A percentile compares a stretch with the other conserved stretches of the same genome.
Evolutionary conservation across 2,797 vertebrate species (phyloP).

Genomic region (Clarias fuscus): DNA sequence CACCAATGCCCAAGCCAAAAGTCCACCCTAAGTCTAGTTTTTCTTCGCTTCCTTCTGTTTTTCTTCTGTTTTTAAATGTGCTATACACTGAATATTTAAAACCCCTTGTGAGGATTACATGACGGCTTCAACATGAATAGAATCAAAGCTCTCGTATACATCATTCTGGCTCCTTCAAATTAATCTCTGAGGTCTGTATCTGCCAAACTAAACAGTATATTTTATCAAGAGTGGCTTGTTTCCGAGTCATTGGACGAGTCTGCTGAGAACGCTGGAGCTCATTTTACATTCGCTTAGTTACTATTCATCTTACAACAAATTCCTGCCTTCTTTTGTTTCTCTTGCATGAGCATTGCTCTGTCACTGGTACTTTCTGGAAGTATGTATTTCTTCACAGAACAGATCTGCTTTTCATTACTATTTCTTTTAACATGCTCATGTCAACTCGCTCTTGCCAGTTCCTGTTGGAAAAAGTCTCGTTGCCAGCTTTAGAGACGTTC

Average conservation of each 20-base stretch:
- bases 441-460: background rate
- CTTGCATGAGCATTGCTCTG: background rate
- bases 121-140: background rate
- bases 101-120: background rate
- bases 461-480: background rate
- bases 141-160: background rate
- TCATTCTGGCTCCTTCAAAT: background rate
- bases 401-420: background rate
- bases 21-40: background rate
- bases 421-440: background rate
- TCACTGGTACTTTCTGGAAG: background rate
- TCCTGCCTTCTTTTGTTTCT: background rate
- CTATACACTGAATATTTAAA: conserved; percentile 22
- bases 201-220: conserved; percentile 1
- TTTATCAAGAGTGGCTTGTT: background rate
- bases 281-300: background rate
- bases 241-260: background rate
- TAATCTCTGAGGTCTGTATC: background rate
- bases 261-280: background rate
- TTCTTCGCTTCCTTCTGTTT: background rate
- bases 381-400: background rate
- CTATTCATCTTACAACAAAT: background rate
- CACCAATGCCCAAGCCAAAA: conserved; percentile 20
- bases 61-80: background rate
- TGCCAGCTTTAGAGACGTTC: background rate